A percentile compares a stretch with the other conserved stretches of the same genome.
Conservation (phyloP, 2,113 vertebrate genomes). For the Siphamia tubifer region DNA sequence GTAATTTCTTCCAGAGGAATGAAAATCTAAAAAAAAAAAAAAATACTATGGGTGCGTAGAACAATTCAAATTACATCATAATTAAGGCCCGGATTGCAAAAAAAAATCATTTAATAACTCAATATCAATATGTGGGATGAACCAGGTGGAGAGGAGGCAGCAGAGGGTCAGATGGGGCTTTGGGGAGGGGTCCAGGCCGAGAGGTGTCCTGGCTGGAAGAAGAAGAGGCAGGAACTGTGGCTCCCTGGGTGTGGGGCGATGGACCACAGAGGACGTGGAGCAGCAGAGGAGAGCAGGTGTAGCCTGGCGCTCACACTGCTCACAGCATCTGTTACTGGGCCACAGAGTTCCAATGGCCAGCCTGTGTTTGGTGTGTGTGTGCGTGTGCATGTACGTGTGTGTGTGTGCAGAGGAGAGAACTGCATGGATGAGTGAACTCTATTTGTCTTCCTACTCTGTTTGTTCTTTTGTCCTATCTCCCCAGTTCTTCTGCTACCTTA, state of each 20-base stretch:
- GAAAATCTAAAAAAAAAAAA: no score
- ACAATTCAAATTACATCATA: no score
- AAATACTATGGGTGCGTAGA: no score
- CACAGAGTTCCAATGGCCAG: slow-evolving; percentile 27
- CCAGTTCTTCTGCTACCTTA: slow-evolving; percentile 15
- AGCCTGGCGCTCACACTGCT: slow-evolving; percentile 41
- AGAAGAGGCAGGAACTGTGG: not conserved
- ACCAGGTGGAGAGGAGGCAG: slow-evolving; percentile 15
- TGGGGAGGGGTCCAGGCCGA: not conserved
- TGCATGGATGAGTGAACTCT: slow-evolving; percentile 35
- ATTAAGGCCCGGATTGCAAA: no score
- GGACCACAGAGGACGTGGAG: slow-evolving; percentile 24
- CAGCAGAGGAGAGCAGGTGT: slow-evolving; percentile 56
- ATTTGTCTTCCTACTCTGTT: slow-evolving; percentile 6
- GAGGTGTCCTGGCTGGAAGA: slow-evolving; percentile 14
- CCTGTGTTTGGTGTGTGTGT: slow-evolving; percentile 17
- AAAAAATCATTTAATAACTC: no score
- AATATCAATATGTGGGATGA: not conserved
- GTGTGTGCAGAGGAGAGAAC: slow-evolving; percentile 15
- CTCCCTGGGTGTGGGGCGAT: not conserved
- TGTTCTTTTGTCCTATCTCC: slow-evolving; percentile 1
- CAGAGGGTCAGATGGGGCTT: not conserved
- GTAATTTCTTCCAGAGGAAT: no score
- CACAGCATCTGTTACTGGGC: slow-evolving; percentile 64
- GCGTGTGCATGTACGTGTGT: not conserved